Percentiles rank a stretch among this genome's conserved stretches.
These are phyloP conservation scores for Metopia argyrocephala DNA, from an alignment of 2,888 invertebrate genomes.

Conservation along the genomic window DNA sequence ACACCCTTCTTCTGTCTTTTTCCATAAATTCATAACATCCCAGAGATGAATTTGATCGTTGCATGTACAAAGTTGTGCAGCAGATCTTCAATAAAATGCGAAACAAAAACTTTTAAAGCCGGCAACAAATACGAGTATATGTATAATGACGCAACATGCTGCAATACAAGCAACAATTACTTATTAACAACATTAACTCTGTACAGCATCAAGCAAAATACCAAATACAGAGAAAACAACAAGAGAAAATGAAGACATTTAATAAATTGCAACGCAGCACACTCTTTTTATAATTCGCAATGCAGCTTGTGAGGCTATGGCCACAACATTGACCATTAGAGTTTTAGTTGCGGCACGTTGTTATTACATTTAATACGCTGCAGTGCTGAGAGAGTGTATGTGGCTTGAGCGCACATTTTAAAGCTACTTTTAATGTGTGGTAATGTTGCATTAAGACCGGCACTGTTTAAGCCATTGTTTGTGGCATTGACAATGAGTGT, in stretches of 20 bases:
- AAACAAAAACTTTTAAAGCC: constrained; percentile 55
- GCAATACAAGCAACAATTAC: not conserved
- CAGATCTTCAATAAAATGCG: constrained; percentile 44
- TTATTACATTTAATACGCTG: constrained; percentile 30
- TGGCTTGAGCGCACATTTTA: constrained; percentile 15
- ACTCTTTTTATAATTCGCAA: constrained; percentile 42
- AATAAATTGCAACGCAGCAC: constrained; percentile 68
- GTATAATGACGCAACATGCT: constrained; percentile 5
- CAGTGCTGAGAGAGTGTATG: not conserved
- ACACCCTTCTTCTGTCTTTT: not conserved
- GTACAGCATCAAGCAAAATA: constrained; percentile 15
- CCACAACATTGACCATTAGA: constrained; percentile 60
- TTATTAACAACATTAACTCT: constrained; percentile 62
- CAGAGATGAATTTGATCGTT: constrained; percentile 9
- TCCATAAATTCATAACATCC: not conserved
- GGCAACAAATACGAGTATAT: constrained; percentile 12
- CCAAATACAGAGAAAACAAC: constrained; percentile 6
- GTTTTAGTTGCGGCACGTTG: constrained; percentile 30
- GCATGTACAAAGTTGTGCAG: constrained; percentile 18
- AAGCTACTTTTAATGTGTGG: constrained; percentile 29
- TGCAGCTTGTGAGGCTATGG: constrained; percentile 38
- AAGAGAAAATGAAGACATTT: constrained; percentile 71
- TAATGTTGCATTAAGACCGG: constrained; percentile 42
- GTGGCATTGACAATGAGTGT: constrained; percentile 42
- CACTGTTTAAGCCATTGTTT: constrained; percentile 36